phyloP scores from a whole-genome alignment of 2,888 invertebrate species.

The Drosophila maculinotata region DNA sequence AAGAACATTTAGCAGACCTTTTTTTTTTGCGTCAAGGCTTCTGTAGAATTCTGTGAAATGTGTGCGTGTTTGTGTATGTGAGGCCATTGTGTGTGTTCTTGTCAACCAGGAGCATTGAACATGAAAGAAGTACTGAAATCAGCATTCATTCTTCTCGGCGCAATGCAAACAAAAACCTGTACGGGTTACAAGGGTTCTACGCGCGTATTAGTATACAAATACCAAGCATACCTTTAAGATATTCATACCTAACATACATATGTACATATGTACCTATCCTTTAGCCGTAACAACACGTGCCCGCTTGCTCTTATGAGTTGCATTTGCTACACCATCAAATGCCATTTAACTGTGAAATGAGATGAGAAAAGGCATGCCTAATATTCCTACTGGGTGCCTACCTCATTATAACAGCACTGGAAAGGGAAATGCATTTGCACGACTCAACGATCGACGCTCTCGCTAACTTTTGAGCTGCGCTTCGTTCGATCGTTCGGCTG shows the following conservation, averaged over 20 bases:
- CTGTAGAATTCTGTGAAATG: conserved; percentile 28
- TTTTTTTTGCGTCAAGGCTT: conserved; percentile 36
- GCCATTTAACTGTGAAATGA: conserved; percentile 5
- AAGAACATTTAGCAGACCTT: conserved; percentile 15
- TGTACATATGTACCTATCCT: background rate
- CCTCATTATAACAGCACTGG: background rate
- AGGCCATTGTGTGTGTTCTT: conserved; percentile 17
- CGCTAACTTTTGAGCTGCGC: conserved; percentile 7
- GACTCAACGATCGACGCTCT: conserved; percentile 16
- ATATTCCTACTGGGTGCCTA: conserved; percentile 18
- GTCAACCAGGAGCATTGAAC: conserved; percentile 11
- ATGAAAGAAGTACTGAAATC: conserved; percentile 12
- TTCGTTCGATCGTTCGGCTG: conserved; percentile 5
- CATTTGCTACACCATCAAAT: conserved; percentile 11
- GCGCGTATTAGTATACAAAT: background rate
- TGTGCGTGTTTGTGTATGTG: conserved; percentile 2
- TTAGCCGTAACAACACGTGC: conserved; percentile 3
- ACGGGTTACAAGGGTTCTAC: background rate
- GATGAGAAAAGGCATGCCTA: conserved; percentile 8
- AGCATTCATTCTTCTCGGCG: conserved; percentile 5
- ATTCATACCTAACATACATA: too few relatives aligned
- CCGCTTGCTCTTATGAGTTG: conserved; percentile 1
- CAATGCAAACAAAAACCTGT: conserved; percentile 8
- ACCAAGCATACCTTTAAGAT: too few relatives aligned
- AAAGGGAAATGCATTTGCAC: conserved; percentile 16